These are phyloP conservation scores for Himalopsyche kuldschensis DNA, from an alignment of 2,888 invertebrate genomes.

Conservation along the genomic window DNA sequence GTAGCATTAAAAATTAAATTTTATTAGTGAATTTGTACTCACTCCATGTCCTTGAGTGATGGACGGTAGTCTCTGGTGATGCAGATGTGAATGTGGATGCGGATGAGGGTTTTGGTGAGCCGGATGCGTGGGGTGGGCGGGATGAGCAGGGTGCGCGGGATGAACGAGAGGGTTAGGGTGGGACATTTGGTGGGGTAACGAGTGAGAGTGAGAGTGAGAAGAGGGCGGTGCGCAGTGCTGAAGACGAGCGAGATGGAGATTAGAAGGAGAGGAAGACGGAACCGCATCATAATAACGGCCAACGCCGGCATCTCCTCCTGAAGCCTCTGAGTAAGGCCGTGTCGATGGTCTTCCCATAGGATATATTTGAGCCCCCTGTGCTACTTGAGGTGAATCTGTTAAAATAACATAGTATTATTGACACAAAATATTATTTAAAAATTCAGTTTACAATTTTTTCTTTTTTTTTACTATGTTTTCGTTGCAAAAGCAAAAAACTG, in stretches of 20 bases:
- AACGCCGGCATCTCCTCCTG: background rate
- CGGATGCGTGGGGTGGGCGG: slow-evolving; percentile 13
- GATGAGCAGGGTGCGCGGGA: slow-evolving; percentile 14
- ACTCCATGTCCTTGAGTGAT: slow-evolving; percentile 24
- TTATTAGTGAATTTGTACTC: background rate
- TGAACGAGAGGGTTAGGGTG: slow-evolving; percentile 43
- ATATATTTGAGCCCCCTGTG: slow-evolving; percentile 51
- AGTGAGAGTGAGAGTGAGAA: background rate
- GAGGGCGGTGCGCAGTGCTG: background rate
- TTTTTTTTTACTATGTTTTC: too few species aligned
- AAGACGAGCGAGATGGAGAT: background rate
- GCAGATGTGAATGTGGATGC: slow-evolving; percentile 15
- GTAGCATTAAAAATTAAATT: background rate
- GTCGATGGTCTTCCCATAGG: slow-evolving; percentile 65
- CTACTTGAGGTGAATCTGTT: slow-evolving; percentile 69
- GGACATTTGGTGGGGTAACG: slow-evolving; percentile 46
- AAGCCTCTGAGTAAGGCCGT: slow-evolving; percentile 44
- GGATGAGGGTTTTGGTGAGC: slow-evolving; percentile 13
- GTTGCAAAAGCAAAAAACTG: too few species aligned
- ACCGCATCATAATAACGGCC: background rate
- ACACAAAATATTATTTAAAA: background rate
- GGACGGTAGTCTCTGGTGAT: background rate
- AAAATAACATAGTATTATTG: background rate
- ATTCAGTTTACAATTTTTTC: too few species aligned
- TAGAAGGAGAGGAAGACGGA: background rate